Percentiles rank a stretch among this genome's conserved stretches.
Conservation (phyloP, 2,888 invertebrate genomes). For the Micoletzkya japonica region DNA sequence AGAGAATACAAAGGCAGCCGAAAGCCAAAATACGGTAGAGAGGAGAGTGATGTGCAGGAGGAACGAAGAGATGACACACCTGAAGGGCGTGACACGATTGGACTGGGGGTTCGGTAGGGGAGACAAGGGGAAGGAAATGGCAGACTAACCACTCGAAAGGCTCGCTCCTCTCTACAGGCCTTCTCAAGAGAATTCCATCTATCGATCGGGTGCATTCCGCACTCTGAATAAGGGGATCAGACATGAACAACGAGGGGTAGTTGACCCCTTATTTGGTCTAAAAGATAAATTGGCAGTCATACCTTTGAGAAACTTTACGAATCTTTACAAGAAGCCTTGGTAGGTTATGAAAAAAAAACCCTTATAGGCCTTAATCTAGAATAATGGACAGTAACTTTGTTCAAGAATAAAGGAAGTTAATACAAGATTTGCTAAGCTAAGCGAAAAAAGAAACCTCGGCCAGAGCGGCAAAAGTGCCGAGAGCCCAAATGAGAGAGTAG, state of each 20-base stretch:
- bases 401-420: too few species aligned
- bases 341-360: too few species aligned
- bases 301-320: too few species aligned
- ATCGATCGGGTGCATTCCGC: neutral
- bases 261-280: neutral
- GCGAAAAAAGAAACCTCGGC: too few species aligned
- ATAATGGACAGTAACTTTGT: too few species aligned
- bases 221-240: too few species aligned
- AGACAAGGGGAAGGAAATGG: neutral
- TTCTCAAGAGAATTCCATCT: neutral
- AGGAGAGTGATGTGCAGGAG: neutral
- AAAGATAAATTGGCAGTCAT: neutral
- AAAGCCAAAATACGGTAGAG: neutral
- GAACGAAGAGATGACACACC: constrained; percentile 3
- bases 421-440: too few species aligned
- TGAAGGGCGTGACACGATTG: neutral
- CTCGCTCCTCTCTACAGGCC: neutral
- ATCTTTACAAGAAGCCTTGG: too few species aligned
- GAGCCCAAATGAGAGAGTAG: neutral
- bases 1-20: neutral
- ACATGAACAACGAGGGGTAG: too few species aligned
- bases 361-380: too few species aligned
- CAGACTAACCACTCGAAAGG: neutral
- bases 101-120: neutral
- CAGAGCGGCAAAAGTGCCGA: neutral